phyloP scores from a whole-genome alignment of 35 echinoderm and acorn worm genomes.

The Ophioderma brevispina region DNA sequence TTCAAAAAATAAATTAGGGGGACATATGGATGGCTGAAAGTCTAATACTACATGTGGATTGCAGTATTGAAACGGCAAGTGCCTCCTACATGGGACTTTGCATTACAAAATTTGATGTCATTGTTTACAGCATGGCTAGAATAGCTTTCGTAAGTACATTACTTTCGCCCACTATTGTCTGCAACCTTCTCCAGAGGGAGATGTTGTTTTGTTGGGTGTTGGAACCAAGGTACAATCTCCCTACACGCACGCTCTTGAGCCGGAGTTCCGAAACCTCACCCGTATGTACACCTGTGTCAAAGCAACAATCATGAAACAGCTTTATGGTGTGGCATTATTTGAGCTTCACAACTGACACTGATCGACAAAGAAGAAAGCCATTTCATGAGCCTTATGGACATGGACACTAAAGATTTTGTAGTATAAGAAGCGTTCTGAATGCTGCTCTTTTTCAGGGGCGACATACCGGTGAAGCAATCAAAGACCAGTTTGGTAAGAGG shows the following conservation, averaged over 20 bases:
- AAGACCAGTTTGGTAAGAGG: not conserved
- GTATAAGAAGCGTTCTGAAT: not conserved
- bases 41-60: too few relatives aligned
- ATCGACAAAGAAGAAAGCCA: not conserved
- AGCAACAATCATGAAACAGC: not conserved
- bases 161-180: too few relatives aligned
- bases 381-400: constrained; percentile 1
- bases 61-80: too few relatives aligned
- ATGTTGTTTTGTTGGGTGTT: too few relatives aligned
- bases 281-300: not conserved
- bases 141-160: too few relatives aligned
- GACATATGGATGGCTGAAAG: too few relatives aligned
- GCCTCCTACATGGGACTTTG: too few relatives aligned
- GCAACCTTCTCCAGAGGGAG: too few relatives aligned
- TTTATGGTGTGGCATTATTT: not conserved
- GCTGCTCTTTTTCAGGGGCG: not conserved
- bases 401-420: constrained; percentile 10
- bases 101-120: too few relatives aligned
- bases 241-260: not conserved
- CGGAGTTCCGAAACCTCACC: not conserved
- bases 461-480: constrained; percentile 3
- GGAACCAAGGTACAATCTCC: constrained; percentile 13
- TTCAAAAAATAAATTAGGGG: too few relatives aligned
- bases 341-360: constrained; percentile 23
- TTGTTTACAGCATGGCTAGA: too few relatives aligned